Base-by-base conservation (phyloP, 2,888 invertebrate genomes). In the Chymomyza procnemis region DNA sequence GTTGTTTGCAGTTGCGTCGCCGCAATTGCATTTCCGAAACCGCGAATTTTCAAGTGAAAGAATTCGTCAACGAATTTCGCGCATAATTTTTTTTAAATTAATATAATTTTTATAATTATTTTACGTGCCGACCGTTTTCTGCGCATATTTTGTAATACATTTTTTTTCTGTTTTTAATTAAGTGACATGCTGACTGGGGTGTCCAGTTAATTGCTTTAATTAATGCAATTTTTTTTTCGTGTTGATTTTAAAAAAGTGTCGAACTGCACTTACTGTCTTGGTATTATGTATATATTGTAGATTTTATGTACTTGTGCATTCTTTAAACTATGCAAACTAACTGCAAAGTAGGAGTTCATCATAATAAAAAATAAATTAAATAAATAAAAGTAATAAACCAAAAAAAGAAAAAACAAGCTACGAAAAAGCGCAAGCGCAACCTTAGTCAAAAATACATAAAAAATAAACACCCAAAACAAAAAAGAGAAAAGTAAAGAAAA, bases 11-110 rank as follows among this genome's bases (percentile, higher is more conserved):
- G 61, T 41, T 58, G 55, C 26, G 61, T 54, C 9, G 52, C 16
- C 50, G 56, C 55, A 9, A 56, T n/a, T 52, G 46, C 41, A 16
- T 64, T 54, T 21, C 64, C 64, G 18, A 66, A 41, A 12, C 12
- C 34, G 34, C 34, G 34, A 41, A n/a, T n/a, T 14, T 12, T 12
- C 4, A 4, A 26, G 26, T 1, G 8, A 26, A 41, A 41, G 34
- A 41, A 41, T 41, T 41, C 12, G 34, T 12, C 12, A 4, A 34
- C 6, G 34, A 34, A 34, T 34, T 34, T 34, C 12, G 34, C 34
- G 34, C 34, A 34, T 34, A 34, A 12, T 34, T 34, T 34, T 34
- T 8, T 34, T 34, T 34, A 34, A 18, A 1, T 4, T 18, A 47
- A 47, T 14, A 14, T 50, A n/a, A 1, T 50, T 50, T 47, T 47